Conservation (phyloP, 1,140 invertebrate species). For the Mizuhopecten yessoensis region DNA sequence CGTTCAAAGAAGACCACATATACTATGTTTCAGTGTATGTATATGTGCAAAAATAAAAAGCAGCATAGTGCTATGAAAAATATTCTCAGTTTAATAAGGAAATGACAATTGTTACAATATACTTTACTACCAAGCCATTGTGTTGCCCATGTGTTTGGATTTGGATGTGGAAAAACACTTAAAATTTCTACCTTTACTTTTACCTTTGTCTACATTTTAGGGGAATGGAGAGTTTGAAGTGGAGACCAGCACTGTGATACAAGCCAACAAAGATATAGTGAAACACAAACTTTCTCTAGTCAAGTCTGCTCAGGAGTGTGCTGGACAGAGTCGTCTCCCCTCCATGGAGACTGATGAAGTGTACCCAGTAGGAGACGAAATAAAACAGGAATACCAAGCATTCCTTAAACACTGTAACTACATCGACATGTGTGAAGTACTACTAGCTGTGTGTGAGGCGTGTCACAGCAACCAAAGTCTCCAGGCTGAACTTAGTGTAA, state of each 20-base stretch:
- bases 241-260: constrained; percentile 66
- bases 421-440: constrained; percentile 66
- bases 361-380: not conserved
- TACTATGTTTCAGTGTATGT: too few species aligned
- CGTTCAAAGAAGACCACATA: too few species aligned
- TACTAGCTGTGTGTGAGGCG: constrained; percentile 55
- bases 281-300: constrained; percentile 64
- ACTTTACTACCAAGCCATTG: too few species aligned
- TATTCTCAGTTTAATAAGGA: too few species aligned
- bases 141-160: too few species aligned
- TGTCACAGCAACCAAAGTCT: constrained; percentile 58
- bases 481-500: constrained; percentile 41
- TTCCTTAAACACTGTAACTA: constrained; percentile 66
- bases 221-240: constrained; percentile 71
- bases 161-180: too few species aligned
- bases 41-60: too few species aligned
- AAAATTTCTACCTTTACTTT: too few species aligned
- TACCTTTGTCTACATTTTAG: constrained; percentile 55
- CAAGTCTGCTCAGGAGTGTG: not conserved
- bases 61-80: too few species aligned
- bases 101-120: too few species aligned
- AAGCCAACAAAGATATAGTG: constrained; percentile 63
- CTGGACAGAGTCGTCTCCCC: not conserved
- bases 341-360: not conserved
- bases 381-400: constrained; percentile 48